Conservation (phyloP, 2,888 invertebrate species). For the Pecten maximus region DNA sequence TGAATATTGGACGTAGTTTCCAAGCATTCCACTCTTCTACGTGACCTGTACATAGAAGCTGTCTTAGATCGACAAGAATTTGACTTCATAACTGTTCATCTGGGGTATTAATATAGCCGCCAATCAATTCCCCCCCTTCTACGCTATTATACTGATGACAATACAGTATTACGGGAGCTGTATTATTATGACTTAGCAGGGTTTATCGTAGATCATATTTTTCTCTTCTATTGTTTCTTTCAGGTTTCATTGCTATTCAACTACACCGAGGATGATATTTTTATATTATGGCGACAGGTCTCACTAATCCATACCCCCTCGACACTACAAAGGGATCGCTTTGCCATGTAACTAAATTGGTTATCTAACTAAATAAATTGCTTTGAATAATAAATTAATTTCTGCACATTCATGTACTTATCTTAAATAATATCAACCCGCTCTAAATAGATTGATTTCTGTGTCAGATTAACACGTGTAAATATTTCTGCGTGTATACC, state of each 20-base stretch:
- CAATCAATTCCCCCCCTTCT: slow-evolving; percentile 43
- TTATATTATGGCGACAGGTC: not conserved
- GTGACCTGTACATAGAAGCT: slow-evolving; percentile 51
- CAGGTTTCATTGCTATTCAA: slow-evolving; percentile 12
- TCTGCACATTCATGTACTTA: not conserved
- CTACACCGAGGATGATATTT: not conserved
- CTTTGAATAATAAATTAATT: not conserved
- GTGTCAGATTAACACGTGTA: not conserved
- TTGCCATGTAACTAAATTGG: not conserved
- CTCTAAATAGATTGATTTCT: not conserved
- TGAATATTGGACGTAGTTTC: slow-evolving; percentile 44
- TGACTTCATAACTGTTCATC: slow-evolving; percentile 46
- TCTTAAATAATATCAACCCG: not conserved
- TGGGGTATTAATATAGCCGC: not conserved
- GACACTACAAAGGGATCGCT: not conserved
- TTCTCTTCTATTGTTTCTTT: slow-evolving; percentile 4
- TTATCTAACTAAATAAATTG: not conserved
- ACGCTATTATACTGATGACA: slow-evolving; percentile 44
- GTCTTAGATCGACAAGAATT: slow-evolving; percentile 56
- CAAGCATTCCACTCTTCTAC: slow-evolving; percentile 35
- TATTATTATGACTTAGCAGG: slow-evolving; percentile 8
- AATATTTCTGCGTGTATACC: too few species aligned
- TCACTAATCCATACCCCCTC: not conserved
- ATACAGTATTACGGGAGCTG: not conserved
- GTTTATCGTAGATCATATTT: not conserved